phyloP scores from a whole-genome alignment of 2,797 vertebrate genomes.

The Amblyraja radiata region DNA sequence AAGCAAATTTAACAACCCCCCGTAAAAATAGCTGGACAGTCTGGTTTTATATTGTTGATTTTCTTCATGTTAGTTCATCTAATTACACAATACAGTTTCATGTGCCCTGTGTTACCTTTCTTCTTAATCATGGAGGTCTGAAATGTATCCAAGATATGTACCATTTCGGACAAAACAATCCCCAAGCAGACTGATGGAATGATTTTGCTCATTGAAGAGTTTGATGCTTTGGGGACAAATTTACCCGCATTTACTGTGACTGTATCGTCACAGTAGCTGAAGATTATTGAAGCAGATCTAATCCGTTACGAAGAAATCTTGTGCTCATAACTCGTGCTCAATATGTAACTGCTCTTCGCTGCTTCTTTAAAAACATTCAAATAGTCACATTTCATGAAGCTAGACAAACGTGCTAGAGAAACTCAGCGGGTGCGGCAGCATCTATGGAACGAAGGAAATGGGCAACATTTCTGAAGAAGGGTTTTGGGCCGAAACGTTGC shows the following conservation, averaged over 20 bases:
- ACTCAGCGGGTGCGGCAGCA: no score
- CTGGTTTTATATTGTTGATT: neutral
- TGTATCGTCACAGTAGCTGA: neutral
- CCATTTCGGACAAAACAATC: no score
- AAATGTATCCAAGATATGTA: neutral
- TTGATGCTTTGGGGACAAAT: neutral
- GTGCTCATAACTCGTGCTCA: neutral
- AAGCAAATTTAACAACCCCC: constrained; percentile 1
- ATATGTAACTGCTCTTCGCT: neutral
- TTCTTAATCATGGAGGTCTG: neutral
- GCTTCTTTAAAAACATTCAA: neutral
- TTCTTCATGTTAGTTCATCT: neutral
- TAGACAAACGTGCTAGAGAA: no score
- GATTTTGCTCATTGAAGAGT: neutral
- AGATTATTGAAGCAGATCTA: neutral
- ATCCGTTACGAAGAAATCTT: neutral
- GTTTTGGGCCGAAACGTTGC: no score
- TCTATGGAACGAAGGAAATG: no score
- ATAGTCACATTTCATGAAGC: neutral
- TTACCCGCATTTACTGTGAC: no score
- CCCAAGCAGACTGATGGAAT: neutral
- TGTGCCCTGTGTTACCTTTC: neutral
- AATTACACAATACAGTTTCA: constrained; percentile 13
- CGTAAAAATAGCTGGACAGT: neutral
- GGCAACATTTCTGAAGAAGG: no score